Percentiles rank a stretch among this genome's conserved stretches.
These are phyloP conservation scores for Cepaea hortensis DNA, from an alignment of 2,888 invertebrate species.

Conservation along the genomic window DNA sequence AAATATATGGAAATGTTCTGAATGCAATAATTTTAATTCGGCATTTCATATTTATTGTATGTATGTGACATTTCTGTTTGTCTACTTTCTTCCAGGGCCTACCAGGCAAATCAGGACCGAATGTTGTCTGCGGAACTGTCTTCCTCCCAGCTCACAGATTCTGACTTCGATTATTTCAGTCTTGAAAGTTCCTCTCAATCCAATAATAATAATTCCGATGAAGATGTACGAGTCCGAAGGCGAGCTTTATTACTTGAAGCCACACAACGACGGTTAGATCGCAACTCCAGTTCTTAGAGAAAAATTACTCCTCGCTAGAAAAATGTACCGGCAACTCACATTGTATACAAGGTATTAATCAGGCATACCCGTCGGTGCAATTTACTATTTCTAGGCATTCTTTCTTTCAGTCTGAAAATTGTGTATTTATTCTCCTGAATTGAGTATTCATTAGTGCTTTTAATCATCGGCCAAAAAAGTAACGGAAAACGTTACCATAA, in stretches of 20 bases:
- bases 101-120: constrained; percentile 28
- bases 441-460: no score
- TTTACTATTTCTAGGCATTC: no score
- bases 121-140: constrained; percentile 9
- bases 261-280: constrained; percentile 56
- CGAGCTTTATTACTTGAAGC: constrained; percentile 59
- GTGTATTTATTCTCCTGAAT: no score
- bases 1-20: no score
- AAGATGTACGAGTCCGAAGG: constrained; percentile 40
- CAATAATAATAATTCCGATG: neutral
- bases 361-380: no score
- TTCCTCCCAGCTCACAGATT: neutral
- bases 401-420: no score
- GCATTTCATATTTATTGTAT: no score
- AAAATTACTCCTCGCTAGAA: neutral
- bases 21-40: no score
- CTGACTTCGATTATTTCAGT: neutral
- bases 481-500: no score
- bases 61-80: neutral
- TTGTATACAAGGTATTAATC: no score
- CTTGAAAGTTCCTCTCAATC: neutral
- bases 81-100: constrained; percentile 32
- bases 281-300: constrained; percentile 3
- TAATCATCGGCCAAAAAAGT: no score
- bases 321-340: no score